Conservation (phyloP, 2,888 invertebrate genomes). For the Cataglyphis rosenhaueri region DNA sequence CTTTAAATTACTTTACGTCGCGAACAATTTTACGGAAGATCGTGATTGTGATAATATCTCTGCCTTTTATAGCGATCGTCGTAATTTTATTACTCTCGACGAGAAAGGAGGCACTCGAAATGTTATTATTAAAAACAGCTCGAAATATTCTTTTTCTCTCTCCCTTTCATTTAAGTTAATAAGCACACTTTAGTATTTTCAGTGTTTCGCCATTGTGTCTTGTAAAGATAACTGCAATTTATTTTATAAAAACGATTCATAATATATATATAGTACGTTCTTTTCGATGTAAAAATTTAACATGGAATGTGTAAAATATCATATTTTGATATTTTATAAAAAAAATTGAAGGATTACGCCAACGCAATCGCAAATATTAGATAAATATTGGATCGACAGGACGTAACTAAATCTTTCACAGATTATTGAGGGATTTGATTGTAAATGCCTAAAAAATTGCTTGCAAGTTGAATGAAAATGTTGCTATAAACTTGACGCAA, state of each 20-base stretch:
- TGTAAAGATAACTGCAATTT: conserved; percentile 22
- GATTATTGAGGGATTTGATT: conserved; percentile 11
- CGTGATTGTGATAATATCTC: conserved; percentile 46
- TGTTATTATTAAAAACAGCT: conserved; percentile 48
- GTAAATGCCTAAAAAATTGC: conserved; percentile 12
- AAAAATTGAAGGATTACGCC: conserved; percentile 13
- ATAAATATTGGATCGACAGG: neutral
- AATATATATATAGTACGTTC: neutral
- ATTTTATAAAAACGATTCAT: neutral
- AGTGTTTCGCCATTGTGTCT: neutral
- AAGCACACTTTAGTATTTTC: neutral
- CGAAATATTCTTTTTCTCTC: neutral
- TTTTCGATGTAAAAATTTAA: neutral
- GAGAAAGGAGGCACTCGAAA: neutral
- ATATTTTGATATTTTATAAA: neutral
- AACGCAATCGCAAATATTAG: conserved; percentile 6
- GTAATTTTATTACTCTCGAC: conserved; percentile 17
- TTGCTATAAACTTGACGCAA: neutral
- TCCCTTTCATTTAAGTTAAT: neutral
- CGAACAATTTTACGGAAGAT: conserved; percentile 47
- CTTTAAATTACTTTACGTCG: conserved; percentile 36
- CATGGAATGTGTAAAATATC: neutral
- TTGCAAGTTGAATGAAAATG: neutral
- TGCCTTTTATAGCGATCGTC: conserved; percentile 9
- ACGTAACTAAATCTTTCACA: conserved; percentile 7